phyloP scores from a whole-genome alignment of 2,113 vertebrate genomes.

The Tetraodon nigroviridis region DNA sequence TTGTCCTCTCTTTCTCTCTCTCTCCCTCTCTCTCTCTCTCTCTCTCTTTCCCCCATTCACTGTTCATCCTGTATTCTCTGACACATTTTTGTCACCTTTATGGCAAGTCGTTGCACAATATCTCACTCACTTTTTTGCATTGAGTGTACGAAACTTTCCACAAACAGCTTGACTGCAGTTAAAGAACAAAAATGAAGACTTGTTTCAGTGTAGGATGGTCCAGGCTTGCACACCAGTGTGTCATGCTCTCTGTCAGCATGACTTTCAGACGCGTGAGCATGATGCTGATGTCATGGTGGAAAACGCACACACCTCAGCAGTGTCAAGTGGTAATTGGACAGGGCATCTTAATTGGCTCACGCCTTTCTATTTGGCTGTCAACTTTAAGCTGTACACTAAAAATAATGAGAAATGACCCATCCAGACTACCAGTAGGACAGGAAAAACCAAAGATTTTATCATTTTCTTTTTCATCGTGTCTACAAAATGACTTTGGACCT shows the following conservation, averaged over 20 bases:
- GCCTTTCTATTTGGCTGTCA: conserved; percentile 66
- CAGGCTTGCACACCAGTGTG: conserved; percentile 6
- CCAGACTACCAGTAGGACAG: background rate
- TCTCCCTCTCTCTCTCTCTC: background rate
- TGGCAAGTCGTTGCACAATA: conserved; percentile 10
- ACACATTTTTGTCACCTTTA: conserved; percentile 19
- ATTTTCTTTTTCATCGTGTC: background rate
- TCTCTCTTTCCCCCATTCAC: conserved; percentile 10
- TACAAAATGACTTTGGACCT: background rate
- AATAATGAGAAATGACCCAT: background rate
- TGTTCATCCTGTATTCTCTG: conserved; percentile 19
- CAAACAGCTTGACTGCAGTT: background rate
- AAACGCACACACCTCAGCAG: conserved; percentile 56
- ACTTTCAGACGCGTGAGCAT: conserved; percentile 38
- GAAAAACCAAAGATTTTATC: background rate
- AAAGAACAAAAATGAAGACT: too few relatives aligned
- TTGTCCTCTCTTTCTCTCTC: conserved; percentile 37
- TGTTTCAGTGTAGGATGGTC: background rate
- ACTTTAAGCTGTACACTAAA: conserved; percentile 8
- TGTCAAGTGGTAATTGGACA: conserved; percentile 77
- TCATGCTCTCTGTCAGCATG: conserved; percentile 43
- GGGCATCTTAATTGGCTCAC: conserved; percentile 68
- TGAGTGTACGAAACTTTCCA: background rate
- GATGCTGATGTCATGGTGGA: conserved; percentile 55
- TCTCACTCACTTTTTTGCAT: background rate